Evolutionary conservation across 2,797 vertebrate genomes (phyloP).

Genomic region (Triplophysa yarkandensis): DNA sequence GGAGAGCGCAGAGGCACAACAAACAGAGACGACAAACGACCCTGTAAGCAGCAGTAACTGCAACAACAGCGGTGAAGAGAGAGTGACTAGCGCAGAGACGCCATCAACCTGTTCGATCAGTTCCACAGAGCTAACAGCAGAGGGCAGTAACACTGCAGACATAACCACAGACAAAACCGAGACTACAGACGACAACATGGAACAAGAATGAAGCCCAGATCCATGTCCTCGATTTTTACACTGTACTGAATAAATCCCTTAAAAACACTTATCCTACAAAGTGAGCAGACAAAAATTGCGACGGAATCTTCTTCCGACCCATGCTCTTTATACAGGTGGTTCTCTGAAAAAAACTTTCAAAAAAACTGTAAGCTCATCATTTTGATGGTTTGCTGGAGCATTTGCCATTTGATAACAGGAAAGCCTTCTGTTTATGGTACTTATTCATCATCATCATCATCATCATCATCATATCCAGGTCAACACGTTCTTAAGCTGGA

Average conservation of each 20-base stretch:
- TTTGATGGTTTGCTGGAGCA: constrained; percentile 19
- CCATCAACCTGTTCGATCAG: constrained; percentile 62
- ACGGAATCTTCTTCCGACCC: constrained; percentile 11
- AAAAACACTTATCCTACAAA: constrained; percentile 43
- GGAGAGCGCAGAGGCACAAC: constrained; percentile 15
- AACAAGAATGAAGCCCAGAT: constrained; percentile 77
- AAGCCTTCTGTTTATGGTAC: constrained; percentile 26
- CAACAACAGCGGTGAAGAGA: constrained; percentile 42
- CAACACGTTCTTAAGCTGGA: background rate
- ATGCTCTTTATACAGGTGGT: constrained; percentile 18
- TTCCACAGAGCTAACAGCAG: constrained; percentile 77
- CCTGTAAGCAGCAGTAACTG: constrained; percentile 56
- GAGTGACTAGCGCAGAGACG: constrained; percentile 33
- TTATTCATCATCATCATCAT: too few species aligned
- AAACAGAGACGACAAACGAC: constrained; percentile 44
- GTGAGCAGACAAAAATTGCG: constrained; percentile 30
- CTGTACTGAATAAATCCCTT: constrained; percentile 40
- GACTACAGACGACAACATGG: constrained; percentile 81
- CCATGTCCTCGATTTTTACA: constrained; percentile 28
- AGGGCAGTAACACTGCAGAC: constrained; percentile 77
- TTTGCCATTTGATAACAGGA: constrained; percentile 32
- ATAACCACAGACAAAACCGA: constrained; percentile 80
- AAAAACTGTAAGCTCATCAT: constrained; percentile 31
- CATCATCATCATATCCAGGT: background rate
- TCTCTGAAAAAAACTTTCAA: constrained; percentile 20